Evolutionary conservation across 2,888 invertebrate species (phyloP).

Genomic region (Pristionchus exspectatus): DNA sequence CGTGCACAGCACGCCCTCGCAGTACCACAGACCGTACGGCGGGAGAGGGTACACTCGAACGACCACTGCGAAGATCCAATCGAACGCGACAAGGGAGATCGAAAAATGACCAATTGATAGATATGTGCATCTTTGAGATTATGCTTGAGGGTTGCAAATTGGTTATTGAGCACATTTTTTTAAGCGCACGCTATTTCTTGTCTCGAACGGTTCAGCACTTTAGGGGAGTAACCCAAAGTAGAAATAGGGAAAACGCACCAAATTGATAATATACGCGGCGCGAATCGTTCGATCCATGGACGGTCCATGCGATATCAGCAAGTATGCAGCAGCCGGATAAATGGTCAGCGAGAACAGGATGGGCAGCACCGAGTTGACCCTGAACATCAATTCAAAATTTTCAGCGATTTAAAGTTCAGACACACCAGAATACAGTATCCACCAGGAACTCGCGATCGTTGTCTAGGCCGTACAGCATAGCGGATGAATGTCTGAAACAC

Average conservation of each 20-base stretch:
- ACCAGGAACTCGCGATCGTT: neutral
- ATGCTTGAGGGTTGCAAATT: too few species aligned
- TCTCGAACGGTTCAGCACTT: too few species aligned
- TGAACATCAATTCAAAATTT: neutral
- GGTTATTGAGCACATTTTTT: too few species aligned
- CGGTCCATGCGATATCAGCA: neutral
- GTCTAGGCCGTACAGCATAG: neutral
- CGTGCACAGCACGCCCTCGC: neutral
- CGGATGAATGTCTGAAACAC: neutral
- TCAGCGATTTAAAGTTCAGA: neutral
- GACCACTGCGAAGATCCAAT: neutral
- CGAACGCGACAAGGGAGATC: neutral
- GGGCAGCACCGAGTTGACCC: neutral
- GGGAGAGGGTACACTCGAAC: neutral
- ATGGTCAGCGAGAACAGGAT: neutral
- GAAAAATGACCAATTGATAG: too few species aligned
- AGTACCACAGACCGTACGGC: conserved; percentile 22
- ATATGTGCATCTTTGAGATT: too few species aligned
- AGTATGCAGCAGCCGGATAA: neutral
- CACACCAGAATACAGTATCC: neutral
- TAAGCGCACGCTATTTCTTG: too few species aligned
- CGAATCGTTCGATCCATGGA: neutral
- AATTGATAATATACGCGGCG: neutral
- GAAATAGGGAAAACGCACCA: too few species aligned
- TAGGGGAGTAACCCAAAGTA: too few species aligned